A percentile compares a stretch with the other conserved stretches of the same genome.
Conservation (phyloP, 2,888 invertebrate genomes). For the Thera britannica region DNA sequence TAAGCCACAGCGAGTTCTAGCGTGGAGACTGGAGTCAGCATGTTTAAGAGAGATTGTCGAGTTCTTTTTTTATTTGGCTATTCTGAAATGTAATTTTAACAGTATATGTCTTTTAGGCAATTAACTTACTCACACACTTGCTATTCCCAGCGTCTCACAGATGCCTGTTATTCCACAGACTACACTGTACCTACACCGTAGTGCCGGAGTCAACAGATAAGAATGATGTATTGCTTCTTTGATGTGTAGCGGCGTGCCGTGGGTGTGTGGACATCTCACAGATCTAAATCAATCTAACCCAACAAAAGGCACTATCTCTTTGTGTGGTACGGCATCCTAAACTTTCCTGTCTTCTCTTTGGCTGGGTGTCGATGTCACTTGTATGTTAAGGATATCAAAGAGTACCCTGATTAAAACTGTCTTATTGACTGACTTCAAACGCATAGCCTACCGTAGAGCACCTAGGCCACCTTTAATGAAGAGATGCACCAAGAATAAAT, state of each 20-base stretch:
- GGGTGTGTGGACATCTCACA: constrained; percentile 26
- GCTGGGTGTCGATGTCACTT: not conserved
- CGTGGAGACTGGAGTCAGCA: no score
- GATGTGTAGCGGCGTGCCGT: constrained; percentile 31
- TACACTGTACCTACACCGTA: constrained; percentile 7
- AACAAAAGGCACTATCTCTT: constrained; percentile 6
- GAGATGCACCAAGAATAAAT: no score
- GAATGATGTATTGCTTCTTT: constrained; percentile 37
- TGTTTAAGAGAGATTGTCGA: no score
- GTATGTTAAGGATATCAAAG: not conserved
- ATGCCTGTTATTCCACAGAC: constrained; percentile 25
- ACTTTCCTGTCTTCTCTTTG: not conserved
- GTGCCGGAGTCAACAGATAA: constrained; percentile 30
- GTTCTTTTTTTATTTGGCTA: no score
- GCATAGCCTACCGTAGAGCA: no score
- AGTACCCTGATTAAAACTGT: no score
- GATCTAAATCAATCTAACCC: constrained; percentile 19
- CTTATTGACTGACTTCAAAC: no score
- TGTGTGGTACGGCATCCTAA: constrained; percentile 2
- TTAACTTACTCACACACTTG: constrained; percentile 12
- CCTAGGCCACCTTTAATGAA: no score
- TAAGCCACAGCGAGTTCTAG: no score
- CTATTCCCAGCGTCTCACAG: constrained; percentile 7
- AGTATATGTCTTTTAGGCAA: not conserved
- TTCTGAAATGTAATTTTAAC: not conserved